Conservation (phyloP, 1,140 invertebrate genomes). For the Drosophila eugracilis region DNA sequence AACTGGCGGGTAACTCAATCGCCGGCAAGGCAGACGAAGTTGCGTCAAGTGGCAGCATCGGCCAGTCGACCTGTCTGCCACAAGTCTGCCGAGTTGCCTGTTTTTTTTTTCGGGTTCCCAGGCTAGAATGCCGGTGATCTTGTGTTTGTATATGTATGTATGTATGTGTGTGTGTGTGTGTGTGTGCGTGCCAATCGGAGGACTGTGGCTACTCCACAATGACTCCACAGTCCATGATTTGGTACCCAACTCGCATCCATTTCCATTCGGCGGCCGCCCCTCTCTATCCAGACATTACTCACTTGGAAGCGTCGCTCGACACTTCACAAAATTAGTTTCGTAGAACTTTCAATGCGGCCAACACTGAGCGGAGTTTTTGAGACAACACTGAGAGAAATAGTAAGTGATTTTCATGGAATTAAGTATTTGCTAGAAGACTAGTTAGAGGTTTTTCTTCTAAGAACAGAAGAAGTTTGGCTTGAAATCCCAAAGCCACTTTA, state of each 20-base stretch:
- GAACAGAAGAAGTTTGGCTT: no score
- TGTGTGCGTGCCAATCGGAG: slow-evolving; percentile 34
- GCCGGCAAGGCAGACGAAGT: slow-evolving; percentile 63
- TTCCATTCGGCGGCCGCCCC: slow-evolving; percentile 8
- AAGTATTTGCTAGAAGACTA: no score
- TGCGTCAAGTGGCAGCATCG: slow-evolving; percentile 78
- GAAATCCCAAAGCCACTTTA: no score
- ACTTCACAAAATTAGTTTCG: slow-evolving; percentile 82
- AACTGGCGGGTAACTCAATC: slow-evolving; percentile 43
- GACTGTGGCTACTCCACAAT: slow-evolving; percentile 30
- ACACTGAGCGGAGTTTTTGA: slow-evolving; percentile 7
- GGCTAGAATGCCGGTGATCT: neutral
- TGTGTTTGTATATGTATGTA: neutral
- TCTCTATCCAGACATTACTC: slow-evolving; percentile 52
- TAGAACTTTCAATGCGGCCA: slow-evolving; percentile 72
- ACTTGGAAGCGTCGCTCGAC: slow-evolving; percentile 57
- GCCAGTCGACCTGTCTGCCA: slow-evolving; percentile 72
- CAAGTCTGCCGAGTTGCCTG: slow-evolving; percentile 45
- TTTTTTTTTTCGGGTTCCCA: slow-evolving; percentile 27
- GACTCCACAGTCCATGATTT: slow-evolving; percentile 30
- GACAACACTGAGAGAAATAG: slow-evolving; percentile 13
- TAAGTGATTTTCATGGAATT: no score
- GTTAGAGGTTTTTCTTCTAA: no score
- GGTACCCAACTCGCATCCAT: slow-evolving; percentile 1
- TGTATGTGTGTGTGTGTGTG: neutral